phyloP scores from a whole-genome alignment of 1,140 invertebrate genomes.

The Samia ricini region DNA sequence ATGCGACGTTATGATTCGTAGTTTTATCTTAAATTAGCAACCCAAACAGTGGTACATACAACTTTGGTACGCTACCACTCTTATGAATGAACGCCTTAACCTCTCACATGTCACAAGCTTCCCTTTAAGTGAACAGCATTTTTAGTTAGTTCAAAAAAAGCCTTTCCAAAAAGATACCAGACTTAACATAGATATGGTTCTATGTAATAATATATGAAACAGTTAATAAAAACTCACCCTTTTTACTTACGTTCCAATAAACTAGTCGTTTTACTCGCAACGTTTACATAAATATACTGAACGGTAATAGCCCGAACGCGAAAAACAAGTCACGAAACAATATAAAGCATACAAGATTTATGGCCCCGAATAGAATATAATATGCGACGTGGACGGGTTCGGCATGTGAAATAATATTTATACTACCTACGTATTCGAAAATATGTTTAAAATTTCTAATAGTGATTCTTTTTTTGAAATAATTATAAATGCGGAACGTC shows the following conservation, averaged over 20 bases:
- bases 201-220: not conserved
- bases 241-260: conserved; percentile 1
- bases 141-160: too few species aligned
- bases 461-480: not conserved
- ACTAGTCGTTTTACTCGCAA: not conserved
- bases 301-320: not conserved
- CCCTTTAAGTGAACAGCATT: too few species aligned
- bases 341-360: conserved; percentile 1
- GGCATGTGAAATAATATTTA: not conserved
- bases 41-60: too few species aligned
- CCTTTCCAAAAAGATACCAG: not conserved
- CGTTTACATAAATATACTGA: not conserved
- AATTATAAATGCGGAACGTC: not conserved
- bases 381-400: not conserved
- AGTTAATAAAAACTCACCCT: not conserved
- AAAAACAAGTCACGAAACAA: conserved; percentile 1
- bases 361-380: not conserved
- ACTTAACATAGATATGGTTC: not conserved
- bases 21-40: too few species aligned
- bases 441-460: not conserved
- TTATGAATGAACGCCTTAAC: too few species aligned
- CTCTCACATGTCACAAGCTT: too few species aligned
- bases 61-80: too few species aligned
- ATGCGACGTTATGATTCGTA: too few species aligned
- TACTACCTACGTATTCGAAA: not conserved